phyloP scores from a whole-genome alignment of 2,113 vertebrate species.

The Chroicocephalus ridibundus region DNA sequence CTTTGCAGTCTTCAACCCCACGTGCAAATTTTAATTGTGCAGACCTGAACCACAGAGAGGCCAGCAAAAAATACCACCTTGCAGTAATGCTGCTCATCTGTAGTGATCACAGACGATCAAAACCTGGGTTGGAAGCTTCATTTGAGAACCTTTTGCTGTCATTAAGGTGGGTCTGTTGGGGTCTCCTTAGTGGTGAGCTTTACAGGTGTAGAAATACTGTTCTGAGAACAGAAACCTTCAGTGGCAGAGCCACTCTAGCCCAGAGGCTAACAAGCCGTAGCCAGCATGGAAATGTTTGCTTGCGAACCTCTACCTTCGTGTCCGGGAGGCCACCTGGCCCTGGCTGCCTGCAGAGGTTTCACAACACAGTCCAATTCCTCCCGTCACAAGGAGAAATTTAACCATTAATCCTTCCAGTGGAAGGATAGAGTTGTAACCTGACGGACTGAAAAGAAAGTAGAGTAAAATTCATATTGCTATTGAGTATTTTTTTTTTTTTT shows the following conservation, averaged over 20 bases:
- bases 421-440: not conserved
- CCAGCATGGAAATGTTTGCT: not conserved
- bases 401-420: not conserved
- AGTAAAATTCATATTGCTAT: not conserved
- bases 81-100: not conserved
- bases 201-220: not conserved
- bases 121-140: not conserved
- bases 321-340: not conserved
- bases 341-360: not conserved
- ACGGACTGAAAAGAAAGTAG: not conserved
- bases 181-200: not conserved
- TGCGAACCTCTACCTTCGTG: not conserved
- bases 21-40: not conserved
- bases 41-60: not conserved
- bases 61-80: not conserved
- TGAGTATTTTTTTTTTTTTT: not conserved
- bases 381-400: not conserved
- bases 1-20: not conserved
- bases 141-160: not conserved
- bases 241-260: not conserved
- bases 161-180: not conserved
- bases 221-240: not conserved
- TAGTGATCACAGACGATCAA: not conserved
- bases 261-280: not conserved
- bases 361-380: not conserved